Evolutionary conservation across 1,140 invertebrate genomes (phyloP).

Genomic region (Notospermus geniculatus): DNA sequence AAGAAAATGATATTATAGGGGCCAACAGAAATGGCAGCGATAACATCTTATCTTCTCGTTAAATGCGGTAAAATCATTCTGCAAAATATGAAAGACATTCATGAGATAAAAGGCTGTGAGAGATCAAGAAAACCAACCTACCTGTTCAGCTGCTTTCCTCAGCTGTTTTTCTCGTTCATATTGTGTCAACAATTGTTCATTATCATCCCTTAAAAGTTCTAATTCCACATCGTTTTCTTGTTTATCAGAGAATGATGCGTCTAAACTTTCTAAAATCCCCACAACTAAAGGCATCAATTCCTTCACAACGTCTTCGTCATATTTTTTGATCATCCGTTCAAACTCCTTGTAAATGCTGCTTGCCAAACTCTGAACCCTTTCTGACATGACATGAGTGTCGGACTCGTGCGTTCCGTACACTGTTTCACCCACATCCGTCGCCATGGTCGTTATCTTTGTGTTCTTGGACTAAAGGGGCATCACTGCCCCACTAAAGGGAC

Average conservation of each 20-base stretch:
- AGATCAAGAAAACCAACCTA: slow-evolving; percentile 58
- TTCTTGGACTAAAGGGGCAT: too few species aligned
- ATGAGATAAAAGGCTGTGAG: too few species aligned
- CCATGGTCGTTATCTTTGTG: too few species aligned
- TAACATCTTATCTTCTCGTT: too few species aligned
- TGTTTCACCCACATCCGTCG: too few species aligned
- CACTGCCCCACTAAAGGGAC: too few species aligned
- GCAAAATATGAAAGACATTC: too few species aligned
- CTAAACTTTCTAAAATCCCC: slow-evolving; percentile 94
- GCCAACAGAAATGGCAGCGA: too few species aligned
- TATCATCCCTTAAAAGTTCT: slow-evolving; percentile 95
- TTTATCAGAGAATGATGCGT: slow-evolving; percentile 93
- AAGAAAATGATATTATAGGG: too few species aligned
- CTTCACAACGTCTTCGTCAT: slow-evolving; percentile 98
- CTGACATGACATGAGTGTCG: slow-evolving; percentile 81
- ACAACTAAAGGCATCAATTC: slow-evolving; percentile 93
- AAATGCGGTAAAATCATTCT: too few species aligned
- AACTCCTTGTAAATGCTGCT: slow-evolving; percentile 98
- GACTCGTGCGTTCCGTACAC: too few species aligned
- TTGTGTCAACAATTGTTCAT: slow-evolving; percentile 97
- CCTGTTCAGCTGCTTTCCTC: slow-evolving; percentile 91
- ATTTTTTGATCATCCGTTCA: slow-evolving; percentile 94
- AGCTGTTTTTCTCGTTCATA: slow-evolving; percentile 98
- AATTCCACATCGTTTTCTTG: slow-evolving; percentile 96
- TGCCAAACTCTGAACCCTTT: slow-evolving; percentile 90